A percentile compares a stretch with the other conserved stretches of the same genome.
Conservation (phyloP, 2,797 vertebrate genomes). For the Pipistrellus pipistrellus region DNA sequence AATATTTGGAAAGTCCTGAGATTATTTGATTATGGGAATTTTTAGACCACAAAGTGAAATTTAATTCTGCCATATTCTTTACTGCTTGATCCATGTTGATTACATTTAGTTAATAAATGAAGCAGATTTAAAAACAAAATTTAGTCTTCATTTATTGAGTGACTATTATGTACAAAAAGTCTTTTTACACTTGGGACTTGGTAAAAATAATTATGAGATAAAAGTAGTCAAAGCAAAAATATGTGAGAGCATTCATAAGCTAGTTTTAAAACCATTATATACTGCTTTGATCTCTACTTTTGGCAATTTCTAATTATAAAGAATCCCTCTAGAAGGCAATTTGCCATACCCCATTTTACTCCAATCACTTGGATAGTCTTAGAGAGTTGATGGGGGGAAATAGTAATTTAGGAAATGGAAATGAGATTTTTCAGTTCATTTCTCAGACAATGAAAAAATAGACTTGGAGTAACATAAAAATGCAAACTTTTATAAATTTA, state of each 20-base stretch:
- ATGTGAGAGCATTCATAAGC: background rate
- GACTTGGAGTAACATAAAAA: constrained; percentile 46
- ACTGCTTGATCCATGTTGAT: background rate
- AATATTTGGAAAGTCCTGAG: background rate
- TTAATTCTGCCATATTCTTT: constrained; percentile 25
- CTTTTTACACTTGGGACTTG: constrained; percentile 46
- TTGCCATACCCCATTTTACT: constrained; percentile 49
- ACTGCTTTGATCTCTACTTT: constrained; percentile 56
- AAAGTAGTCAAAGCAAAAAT: constrained; percentile 55
- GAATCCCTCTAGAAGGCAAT: constrained; percentile 14
- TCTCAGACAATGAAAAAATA: constrained; percentile 61
- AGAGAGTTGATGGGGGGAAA: constrained; percentile 34
- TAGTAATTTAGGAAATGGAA: constrained; percentile 52
- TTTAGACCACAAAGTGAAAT: background rate
- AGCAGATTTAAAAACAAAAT: background rate
- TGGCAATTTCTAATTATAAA: constrained; percentile 55
- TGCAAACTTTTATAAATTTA: constrained; percentile 46
- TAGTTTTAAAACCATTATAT: constrained; percentile 24
- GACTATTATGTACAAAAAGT: background rate
- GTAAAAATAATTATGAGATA: constrained; percentile 68
- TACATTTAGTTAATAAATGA: constrained; percentile 49
- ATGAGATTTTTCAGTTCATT: constrained; percentile 62
- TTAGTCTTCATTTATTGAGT: constrained; percentile 39
- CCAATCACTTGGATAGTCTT: constrained; percentile 27
- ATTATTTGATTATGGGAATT: background rate